Evolutionary conservation across 1,140 invertebrate species (phyloP), one percentile per base, ranked within the genome.

Genomic region (Eumeta japonica): DNA sequence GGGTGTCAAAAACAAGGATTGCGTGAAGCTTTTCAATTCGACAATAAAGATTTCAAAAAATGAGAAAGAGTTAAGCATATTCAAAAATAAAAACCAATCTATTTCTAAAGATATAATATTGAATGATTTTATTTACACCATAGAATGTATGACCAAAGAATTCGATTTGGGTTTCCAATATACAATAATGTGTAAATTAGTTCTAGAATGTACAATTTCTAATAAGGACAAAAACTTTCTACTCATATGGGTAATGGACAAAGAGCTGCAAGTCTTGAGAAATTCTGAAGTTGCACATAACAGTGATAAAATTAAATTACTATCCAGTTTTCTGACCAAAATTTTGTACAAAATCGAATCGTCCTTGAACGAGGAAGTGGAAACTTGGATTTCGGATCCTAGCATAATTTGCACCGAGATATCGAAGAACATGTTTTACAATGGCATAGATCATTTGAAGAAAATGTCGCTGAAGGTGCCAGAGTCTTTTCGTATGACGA

Each of bases 201-300:
- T 76, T 12, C 37, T 77, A 16, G 72, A 76, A 49, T 75, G 68
- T 39, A 48, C 50, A 3, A 39, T 70, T 11, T 59, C 67, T 2
- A 47, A 54, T 0, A 37, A 50, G 17, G 62, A 62, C 15, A 75
- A 71, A 41, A 67, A 80, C 47, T 77, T 63, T 49, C 39, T 81
- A 11, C 50, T 80, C 2, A 54, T 82, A 16, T 80, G 79, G 78
- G 53, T 81, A 7, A 73, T 80, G 53, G 79, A 82, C 48, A 79
- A 75, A 39, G 68, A 78, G 38, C 53, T 81, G 17, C 67, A 79
- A 45, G 62, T 80, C 2, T 36, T 72, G 10, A 56, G 57, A 35
- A 62, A 65, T 19, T 47, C 31, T 28, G 49, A 52, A 10, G 47
- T 56, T 16, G 38, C 43, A 24, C 50, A 57, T 3, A 41, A 58